Conservation (phyloP, 2,797 vertebrate species). For the Melanitta fusca region DNA sequence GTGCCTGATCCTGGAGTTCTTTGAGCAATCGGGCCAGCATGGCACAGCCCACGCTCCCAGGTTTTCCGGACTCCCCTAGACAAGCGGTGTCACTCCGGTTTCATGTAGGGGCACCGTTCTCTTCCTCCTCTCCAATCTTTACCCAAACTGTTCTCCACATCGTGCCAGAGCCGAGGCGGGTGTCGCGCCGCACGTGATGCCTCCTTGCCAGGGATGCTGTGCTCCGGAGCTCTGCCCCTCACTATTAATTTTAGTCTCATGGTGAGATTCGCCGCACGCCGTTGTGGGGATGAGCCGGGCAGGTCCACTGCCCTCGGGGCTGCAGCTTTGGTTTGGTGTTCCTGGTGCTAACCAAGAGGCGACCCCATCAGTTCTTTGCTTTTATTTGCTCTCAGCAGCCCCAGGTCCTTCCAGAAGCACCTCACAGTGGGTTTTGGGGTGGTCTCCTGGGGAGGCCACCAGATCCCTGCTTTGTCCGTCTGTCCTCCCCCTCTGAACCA, state of each 20-base stretch:
- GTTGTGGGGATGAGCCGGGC: neutral
- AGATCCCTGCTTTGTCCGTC: neutral
- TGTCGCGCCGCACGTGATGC: neutral
- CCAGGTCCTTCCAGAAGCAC: neutral
- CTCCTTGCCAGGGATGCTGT: neutral
- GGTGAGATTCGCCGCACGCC: neutral
- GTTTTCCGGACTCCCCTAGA: neutral
- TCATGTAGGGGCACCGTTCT: neutral
- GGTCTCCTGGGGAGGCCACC: neutral
- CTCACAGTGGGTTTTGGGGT: neutral
- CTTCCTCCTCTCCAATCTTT: neutral
- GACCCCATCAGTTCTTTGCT: neutral
- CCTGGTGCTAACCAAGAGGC: neutral
- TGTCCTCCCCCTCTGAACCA: neutral
- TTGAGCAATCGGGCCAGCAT: neutral
- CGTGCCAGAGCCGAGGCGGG: neutral
- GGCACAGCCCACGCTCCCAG: neutral
- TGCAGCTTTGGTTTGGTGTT: neutral
- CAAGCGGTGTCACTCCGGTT: neutral
- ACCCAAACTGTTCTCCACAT: neutral
- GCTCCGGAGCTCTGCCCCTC: conserved; percentile 20
- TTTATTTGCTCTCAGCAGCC: neutral
- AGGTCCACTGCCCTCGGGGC: neutral
- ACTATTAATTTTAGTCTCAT: neutral
- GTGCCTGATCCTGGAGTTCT: neutral